A percentile compares a stretch with the other conserved stretches of the same genome.
Conservation (phyloP, 2,797 vertebrate species). For the Characodon lateralis region DNA sequence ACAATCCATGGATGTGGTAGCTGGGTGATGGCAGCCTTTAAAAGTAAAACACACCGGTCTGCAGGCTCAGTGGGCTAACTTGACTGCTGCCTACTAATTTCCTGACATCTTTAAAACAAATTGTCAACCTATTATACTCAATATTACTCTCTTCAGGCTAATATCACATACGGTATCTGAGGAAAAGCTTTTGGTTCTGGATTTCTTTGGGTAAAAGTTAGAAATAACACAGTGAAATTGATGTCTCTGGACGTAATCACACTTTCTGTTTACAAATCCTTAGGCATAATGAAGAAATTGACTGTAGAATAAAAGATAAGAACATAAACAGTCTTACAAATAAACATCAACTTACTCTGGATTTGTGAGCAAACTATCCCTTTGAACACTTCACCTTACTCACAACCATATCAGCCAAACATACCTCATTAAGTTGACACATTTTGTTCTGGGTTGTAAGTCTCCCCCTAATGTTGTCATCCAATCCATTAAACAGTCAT, state of each 20-base stretch:
- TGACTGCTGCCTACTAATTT: constrained; percentile 19
- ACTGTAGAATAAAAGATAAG: constrained; percentile 9
- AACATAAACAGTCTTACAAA: constrained; percentile 2
- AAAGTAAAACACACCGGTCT: neutral
- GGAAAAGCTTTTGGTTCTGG: neutral
- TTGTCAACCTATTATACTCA: neutral
- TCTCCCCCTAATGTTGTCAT: constrained; percentile 36
- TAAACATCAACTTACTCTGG: constrained; percentile 6
- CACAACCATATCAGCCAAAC: constrained; percentile 32
- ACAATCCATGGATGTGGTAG: neutral
- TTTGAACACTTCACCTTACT: constrained; percentile 16
- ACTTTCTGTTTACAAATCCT: neutral
- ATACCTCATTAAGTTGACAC: constrained; percentile 51
- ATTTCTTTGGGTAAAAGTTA: too few relatives aligned
- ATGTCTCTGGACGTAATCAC: neutral
- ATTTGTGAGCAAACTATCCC: constrained; percentile 11
- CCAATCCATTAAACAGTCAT: constrained; percentile 48
- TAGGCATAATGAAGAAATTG: neutral
- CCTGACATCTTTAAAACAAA: neutral
- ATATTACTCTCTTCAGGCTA: neutral
- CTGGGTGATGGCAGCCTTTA: neutral
- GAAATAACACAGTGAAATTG: neutral
- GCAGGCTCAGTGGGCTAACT: constrained; percentile 8
- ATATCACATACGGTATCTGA: neutral
- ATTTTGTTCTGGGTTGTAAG: constrained; percentile 44